Evolutionary conservation across 2,888 invertebrate genomes (phyloP), one percentile per base, ranked within the genome.

Genomic region (Coelopa pilipes): DNA sequence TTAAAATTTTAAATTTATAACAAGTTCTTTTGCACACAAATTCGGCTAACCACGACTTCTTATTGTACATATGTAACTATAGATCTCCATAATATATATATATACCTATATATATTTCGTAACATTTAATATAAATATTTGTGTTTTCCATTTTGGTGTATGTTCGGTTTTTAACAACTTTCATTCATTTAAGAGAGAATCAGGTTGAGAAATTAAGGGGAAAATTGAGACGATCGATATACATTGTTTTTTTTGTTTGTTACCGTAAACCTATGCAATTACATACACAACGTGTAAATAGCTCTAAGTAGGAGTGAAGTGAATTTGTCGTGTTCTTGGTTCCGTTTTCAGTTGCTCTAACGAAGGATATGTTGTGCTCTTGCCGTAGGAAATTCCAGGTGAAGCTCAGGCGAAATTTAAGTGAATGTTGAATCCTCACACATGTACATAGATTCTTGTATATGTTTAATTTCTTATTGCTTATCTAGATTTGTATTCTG

Each of bases 331-430:
- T 63, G 63, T 47, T 47, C 46, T 63, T 46, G 46, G 46, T 63
- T 63, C 63, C 19, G n/a, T 62, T 62, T 63, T 63, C n/a, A 19
- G 45, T 63, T 63, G 10, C 34, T 34, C 34, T 19, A 46, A 46
- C n/a, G 13, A 63, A 63, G 46, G 63, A 63, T 63, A 63, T 63
- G 63, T 63, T 63, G 63, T 63, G 63, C 47, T 62, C 62, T 45
- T 34, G n/a, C 34, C 45, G 11, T 62, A 62, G 62, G 46, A 59
- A 63, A 46, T 63, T 46, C 17, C 34, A 21, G 45, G 45, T 15
- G 10, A 46, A 46, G n/a, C 46, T 11, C 17, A 13, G 34, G 34
- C 34, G 34, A 34, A 62, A n/a, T 9, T 57, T 59, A 21, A 21
- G 13, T 4, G 24, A 59, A 59, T 59, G 11, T 15, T 11, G 9